phyloP scores from a whole-genome alignment of 2,113 vertebrate genomes.

The Calonectris borealis region DNA sequence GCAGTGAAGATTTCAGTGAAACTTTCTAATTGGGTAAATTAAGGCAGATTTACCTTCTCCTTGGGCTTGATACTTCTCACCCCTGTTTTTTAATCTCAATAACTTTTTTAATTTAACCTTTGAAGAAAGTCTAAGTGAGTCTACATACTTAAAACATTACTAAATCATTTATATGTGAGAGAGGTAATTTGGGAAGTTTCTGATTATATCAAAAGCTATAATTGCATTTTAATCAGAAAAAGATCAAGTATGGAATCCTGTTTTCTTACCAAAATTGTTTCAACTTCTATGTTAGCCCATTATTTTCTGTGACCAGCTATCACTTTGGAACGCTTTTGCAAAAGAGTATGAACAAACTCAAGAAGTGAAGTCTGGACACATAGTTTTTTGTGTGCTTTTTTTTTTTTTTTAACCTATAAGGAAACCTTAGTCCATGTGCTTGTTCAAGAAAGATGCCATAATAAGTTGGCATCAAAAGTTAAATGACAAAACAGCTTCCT shows the following conservation, averaged over 20 bases:
- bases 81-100: not conserved
- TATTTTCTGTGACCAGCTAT: not conserved
- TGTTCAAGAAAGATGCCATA: not conserved
- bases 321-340: not conserved
- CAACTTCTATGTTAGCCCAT: not conserved
- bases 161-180: not conserved
- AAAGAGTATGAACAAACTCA: not conserved
- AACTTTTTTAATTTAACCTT: not conserved
- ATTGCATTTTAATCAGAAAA: not conserved
- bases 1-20: not conserved
- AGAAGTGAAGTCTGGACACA: not conserved
- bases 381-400: not conserved
- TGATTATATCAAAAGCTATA: not conserved
- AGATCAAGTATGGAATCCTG: not conserved
- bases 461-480: not conserved
- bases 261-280: not conserved
- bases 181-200: not conserved
- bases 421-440: not conserved
- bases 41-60: not conserved
- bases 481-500: not conserved
- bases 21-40: not conserved
- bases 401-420: not conserved
- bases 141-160: not conserved
- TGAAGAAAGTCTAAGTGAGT: not conserved
- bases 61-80: not conserved